Base-by-base conservation (phyloP, 2,113 vertebrate genomes). In the Neopipo cinnamomea region DNA sequence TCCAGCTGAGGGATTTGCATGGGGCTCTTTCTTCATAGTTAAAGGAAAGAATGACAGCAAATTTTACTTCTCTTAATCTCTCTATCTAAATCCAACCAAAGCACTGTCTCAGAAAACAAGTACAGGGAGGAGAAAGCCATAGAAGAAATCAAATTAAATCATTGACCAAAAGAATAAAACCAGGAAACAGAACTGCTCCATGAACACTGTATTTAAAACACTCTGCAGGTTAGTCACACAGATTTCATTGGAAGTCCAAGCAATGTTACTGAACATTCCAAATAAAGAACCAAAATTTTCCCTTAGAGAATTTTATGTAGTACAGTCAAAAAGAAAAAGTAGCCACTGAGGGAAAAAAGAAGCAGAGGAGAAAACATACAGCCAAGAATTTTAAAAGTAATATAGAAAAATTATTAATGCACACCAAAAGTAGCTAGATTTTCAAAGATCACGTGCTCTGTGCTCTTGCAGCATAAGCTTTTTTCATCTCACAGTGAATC, bases 1-100 rank as follows among this genome's bases (percentile, higher is more conserved):
- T 93, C 63, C 87, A 58, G 33, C 4, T 90, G 33, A 56, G 58
- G 52, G 33, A 91, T 96, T 97, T 97, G 82, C 46, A 78, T 68
- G n/a, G 61, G 66, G 30, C 17, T 93, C 75, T 90, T 70, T 94
- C 74, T 93, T 65, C 88, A 55, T 4, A 92, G 95, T 2, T 4
- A 22, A 83, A 95, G 68, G 50, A 79, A 95, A 91, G 73, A 94
- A 96, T 49, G 68, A 93, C 30, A 82, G 27, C 6, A 66, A 59
- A 24, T 70, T 91, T 66, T 74, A 39, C 30, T 22, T 73, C 16
- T 42, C 90, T 66, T 59, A 81, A 47, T 42, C 28, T 55, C 93
- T 91, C 65, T 27, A 52, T 81, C 39, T 65, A 84, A 71, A 74
- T 59, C 33, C 49, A 76, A 61, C 12, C 42, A 87, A 84, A 78